Conservation (phyloP, 2,797 vertebrate species). For the Steatocranus sp. region DNA sequence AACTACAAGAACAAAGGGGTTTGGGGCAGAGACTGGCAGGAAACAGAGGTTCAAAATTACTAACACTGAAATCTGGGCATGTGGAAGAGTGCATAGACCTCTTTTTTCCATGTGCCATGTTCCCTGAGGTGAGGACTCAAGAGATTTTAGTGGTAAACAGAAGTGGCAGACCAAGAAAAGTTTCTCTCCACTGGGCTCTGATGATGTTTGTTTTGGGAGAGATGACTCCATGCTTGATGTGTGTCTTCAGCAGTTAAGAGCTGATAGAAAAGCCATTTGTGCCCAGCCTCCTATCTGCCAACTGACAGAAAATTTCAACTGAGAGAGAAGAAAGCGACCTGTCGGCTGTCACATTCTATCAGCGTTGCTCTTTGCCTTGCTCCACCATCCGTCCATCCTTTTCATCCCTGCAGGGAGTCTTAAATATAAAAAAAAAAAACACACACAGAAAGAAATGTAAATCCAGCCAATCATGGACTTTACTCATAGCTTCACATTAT, state of each 20-base stretch:
- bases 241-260: constrained; percentile 27
- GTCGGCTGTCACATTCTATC: constrained; percentile 46
- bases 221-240: constrained; percentile 12
- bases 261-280: constrained; percentile 50
- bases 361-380: neutral
- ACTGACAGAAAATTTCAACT: constrained; percentile 17
- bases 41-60: neutral
- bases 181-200: constrained; percentile 14
- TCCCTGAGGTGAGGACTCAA: neutral
- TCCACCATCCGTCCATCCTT: neutral
- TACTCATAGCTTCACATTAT: neutral
- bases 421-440: neutral
- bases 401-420: neutral
- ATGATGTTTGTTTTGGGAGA: constrained; percentile 25
- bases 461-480: neutral
- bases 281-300: neutral
- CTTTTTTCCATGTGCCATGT: neutral
- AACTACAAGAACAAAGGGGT: neutral
- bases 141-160: constrained; percentile 39
- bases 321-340: constrained; percentile 33
- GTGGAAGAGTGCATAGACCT: neutral
- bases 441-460: neutral
- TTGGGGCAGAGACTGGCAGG: neutral
- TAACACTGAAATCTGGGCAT: neutral
- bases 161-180: constrained; percentile 39